Base-by-base conservation (phyloP, 1,140 invertebrate genomes). In the Bombus picipes region DNA sequence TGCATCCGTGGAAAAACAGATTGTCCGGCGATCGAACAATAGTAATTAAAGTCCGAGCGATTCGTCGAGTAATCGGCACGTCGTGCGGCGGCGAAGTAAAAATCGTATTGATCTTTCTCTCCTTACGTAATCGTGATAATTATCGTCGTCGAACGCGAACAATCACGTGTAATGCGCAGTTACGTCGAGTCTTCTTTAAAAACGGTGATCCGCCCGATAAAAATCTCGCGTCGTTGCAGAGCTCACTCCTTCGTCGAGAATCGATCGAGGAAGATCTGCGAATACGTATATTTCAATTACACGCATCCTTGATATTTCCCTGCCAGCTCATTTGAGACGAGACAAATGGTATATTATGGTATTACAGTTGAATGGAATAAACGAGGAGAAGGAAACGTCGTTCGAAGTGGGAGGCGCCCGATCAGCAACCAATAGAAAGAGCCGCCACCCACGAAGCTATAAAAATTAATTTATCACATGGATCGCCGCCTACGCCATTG, bases 391-490 rank as follows among this genome's bases (percentile, higher is more conserved):
- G 76, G 66, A 32, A 57, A 74, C 57, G 65, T 83, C 81, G 88
- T 80, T 66, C 82, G 39, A 89, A 92, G 92, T 93, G 88, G 93
- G 93, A 93, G 92, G 93, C 62, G 89, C 88, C 87, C 87, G 89
- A 93, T 93, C 87, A 76, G 73, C 91, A 81, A 88, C 93, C 93
- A 93, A 93, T 93, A 90, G 93, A 92, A 92, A 92, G 74, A 91
- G 90, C 90, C 88, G 91, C 92, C 92, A 93, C 92, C 92, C 92
- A 92, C 91, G 92, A 90, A 90, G 92, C 77, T 89, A 89, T 93
- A 91, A 93, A 93, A 93, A 93, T 93, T 93, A 93, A 93, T 93
- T 93, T 93, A 93, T 93, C 91, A 92, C 89, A 86, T 80, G 85
- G 79, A 92, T 92, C 90, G 88, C 92, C 92, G 90, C 93, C 92